phyloP scores from a whole-genome alignment of 2,797 vertebrate species.

The Cyclura pinguis region DNA sequence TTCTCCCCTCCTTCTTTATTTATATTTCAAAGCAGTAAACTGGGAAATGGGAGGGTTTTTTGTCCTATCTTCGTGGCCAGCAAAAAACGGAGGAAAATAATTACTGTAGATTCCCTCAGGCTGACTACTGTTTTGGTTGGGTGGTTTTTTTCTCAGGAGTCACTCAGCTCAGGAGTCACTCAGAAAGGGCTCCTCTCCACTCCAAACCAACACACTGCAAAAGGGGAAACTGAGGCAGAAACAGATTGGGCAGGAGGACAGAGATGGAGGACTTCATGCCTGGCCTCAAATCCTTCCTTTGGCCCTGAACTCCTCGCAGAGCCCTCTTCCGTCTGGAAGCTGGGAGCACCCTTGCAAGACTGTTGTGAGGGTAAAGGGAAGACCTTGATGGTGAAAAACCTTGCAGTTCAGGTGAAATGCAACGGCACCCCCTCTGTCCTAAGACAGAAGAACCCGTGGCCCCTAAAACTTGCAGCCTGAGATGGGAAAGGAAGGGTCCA shows the following conservation, averaged over 20 bases:
- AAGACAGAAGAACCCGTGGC: background rate
- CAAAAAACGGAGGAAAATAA: too few relatives aligned
- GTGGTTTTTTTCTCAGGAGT: background rate
- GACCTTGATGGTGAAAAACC: background rate
- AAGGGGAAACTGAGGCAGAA: background rate
- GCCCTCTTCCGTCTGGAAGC: background rate
- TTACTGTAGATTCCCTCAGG: background rate
- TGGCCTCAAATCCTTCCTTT: background rate
- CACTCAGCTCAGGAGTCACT: background rate
- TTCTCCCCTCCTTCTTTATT: background rate
- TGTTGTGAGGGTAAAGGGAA: background rate
- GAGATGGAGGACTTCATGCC: background rate
- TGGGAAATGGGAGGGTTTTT: background rate
- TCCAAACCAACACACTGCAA: too few relatives aligned
- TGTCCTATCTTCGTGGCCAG: background rate
- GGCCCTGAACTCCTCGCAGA: background rate
- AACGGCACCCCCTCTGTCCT: background rate
- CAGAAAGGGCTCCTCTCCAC: background rate
- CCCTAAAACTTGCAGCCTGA: background rate
- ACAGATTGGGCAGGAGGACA: background rate
- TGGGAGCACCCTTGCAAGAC: background rate
- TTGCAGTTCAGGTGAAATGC: background rate
- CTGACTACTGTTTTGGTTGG: background rate
- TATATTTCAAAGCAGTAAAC: slow-evolving; percentile 13
- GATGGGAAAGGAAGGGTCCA: background rate